These are phyloP conservation scores for Tragelaphus strepsiceros DNA, from an alignment of 2,113 vertebrate species.

Conservation along the genomic window DNA sequence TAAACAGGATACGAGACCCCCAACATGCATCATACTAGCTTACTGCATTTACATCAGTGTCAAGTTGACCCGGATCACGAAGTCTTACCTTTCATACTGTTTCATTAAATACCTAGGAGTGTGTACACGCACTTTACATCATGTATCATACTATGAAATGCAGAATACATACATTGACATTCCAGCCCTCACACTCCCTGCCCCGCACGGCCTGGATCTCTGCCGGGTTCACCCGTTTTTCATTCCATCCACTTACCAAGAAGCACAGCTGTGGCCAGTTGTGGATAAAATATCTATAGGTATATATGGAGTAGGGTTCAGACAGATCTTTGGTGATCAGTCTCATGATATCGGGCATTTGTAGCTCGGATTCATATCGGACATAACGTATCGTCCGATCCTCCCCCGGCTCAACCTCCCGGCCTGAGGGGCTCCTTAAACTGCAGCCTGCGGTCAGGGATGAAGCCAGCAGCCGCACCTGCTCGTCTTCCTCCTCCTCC, in stretches of 20 bases:
- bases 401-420: slow-evolving; percentile 71
- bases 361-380: slow-evolving; percentile 98
- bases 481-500: slow-evolving; percentile 70
- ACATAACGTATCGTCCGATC: slow-evolving; percentile 92
- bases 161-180: slow-evolving; percentile 21
- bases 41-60: not conserved
- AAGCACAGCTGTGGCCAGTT: slow-evolving; percentile 99
- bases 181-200: slow-evolving; percentile 57
- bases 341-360: slow-evolving; percentile 99
- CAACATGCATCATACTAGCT: not conserved
- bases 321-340: slow-evolving; percentile 99
- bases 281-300: slow-evolving; percentile 99
- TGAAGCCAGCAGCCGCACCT: slow-evolving; percentile 79
- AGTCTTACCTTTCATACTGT: slow-evolving; percentile 42
- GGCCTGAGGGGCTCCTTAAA: slow-evolving; percentile 72
- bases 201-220: slow-evolving; percentile 31
- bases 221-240: slow-evolving; percentile 48
- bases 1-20: not conserved
- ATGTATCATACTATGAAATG: not conserved
- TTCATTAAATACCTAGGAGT: not conserved
- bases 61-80: not conserved
- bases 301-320: slow-evolving; percentile 99
- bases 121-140: not conserved
- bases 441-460: slow-evolving; percentile 80
- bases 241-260: slow-evolving; percentile 90